Base-by-base conservation (phyloP, 2,888 invertebrate species). In the Xylophagus ater region DNA sequence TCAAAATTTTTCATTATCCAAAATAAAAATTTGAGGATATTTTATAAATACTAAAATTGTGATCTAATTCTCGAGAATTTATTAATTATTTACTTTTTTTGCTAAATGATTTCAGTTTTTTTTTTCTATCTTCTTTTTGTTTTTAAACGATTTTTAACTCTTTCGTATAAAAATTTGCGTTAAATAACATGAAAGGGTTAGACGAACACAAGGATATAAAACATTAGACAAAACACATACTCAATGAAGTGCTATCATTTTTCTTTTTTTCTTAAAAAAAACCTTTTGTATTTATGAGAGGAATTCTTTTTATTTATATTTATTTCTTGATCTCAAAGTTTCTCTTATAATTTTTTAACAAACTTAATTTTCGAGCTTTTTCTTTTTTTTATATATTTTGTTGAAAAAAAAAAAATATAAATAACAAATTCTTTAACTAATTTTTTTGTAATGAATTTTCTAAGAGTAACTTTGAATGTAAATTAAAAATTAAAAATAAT, bases 191-290 rank as follows among this genome's bases (percentile, higher is more conserved):
- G 47, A 68, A n/a, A 57, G 72, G 75, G 76, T 77, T 68, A 78
- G 79, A 83, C 81, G 83, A 80, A 85, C 84, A 85, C 83, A 82
- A 79, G 73, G 83, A 81, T 79, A 76, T 71, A 75, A 70, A 77
- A 81, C 80, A 81, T 80, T 81, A 83, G 83, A 84, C 83, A 82
- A 83, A 81, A 84, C 84, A 85, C 85, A 85, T 60, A 61, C 62
- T 64, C 62, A 60, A 65, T 63, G 63, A 60, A 60, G 62, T 63
- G 59, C 63, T 62, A 62, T 62, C 64, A 63, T 62, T 61, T 40
- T 17, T 36, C 15, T 10, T 37, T 17, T 37, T 9, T 17, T 25
- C 25, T 25, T n/a, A 26, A 21, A 12, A 8, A 12, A 26, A 26
- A 26, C 26, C 26, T 26, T 26, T 26, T 34, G n/a, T 19, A 14